These are phyloP conservation scores for Mixornis gularis DNA, from an alignment of 2,113 vertebrate species.

Conservation along the genomic window DNA sequence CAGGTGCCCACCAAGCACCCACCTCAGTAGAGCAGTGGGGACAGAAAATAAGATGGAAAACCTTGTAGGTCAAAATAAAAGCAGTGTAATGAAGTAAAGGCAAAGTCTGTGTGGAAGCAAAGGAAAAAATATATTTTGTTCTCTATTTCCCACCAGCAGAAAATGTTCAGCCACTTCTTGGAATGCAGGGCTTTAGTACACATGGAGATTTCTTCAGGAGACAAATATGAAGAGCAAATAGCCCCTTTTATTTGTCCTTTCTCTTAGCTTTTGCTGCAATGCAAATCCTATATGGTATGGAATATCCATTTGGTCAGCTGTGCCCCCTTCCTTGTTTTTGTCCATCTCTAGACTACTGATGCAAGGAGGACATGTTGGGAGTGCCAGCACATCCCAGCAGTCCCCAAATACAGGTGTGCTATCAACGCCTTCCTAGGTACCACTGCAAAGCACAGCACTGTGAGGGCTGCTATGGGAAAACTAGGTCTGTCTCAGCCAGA, in stretches of 20 bases:
- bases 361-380: too few species aligned
- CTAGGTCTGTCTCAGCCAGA: not conserved
- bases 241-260: not conserved
- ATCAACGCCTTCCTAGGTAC: too few species aligned
- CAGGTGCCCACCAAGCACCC: too few species aligned
- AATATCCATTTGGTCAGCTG: not conserved
- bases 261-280: not conserved
- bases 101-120: not conserved
- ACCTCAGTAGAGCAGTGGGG: not conserved
- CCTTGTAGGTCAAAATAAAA: not conserved
- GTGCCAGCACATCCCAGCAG: not conserved
- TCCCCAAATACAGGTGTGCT: not conserved
- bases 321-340: not conserved
- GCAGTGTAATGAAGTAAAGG: not conserved
- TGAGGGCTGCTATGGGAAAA: not conserved
- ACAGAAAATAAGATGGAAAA: not conserved
- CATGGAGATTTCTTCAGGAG: not conserved
- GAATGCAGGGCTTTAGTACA: fast-evolving
- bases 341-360: too few species aligned
- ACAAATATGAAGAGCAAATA: not conserved
- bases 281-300: not conserved
- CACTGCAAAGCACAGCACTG: not conserved
- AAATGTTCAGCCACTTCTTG: not conserved
- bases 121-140: not conserved
- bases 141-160: not conserved